A percentile compares a stretch with the other conserved stretches of the same genome.
Conservation (phyloP, 2,797 vertebrate species). For the Ctenopoma kingsleyae region DNA sequence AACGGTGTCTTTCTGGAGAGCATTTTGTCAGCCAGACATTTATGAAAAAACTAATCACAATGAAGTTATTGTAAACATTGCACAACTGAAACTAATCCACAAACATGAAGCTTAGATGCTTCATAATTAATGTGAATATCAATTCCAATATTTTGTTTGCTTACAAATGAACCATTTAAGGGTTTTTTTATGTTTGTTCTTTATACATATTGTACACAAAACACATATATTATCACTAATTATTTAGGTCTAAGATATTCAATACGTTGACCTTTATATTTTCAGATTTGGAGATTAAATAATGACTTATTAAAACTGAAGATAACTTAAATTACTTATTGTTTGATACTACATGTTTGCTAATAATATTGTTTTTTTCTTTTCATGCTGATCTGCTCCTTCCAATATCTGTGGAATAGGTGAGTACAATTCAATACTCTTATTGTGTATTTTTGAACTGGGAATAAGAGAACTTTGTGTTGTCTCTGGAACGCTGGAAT, state of each 20-base stretch:
- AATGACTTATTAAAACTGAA: not conserved
- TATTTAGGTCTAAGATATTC: not conserved
- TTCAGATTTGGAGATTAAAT: not conserved
- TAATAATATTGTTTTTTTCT: conserved; percentile 2
- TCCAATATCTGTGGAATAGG: conserved; percentile 50
- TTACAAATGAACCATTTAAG: not conserved
- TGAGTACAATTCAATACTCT: conserved; percentile 63
- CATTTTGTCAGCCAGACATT: not conserved
- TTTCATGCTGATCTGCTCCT: conserved; percentile 18
- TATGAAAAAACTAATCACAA: not conserved
- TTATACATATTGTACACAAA: not conserved
- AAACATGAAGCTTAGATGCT: not conserved
- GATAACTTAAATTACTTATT: not conserved
- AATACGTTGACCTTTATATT: not conserved
- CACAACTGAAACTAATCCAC: not conserved
- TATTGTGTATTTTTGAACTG: not conserved
- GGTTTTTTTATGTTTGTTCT: not conserved
- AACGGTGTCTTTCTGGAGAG: no score
- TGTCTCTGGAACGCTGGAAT: not conserved
- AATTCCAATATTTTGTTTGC: not conserved
- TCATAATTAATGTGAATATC: not conserved
- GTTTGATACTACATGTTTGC: not conserved
- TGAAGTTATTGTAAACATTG: not conserved
- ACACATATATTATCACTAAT: not conserved
- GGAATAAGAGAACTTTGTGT: no score